These are phyloP conservation scores for Lutraria rhynchaena DNA, from an alignment of 1,140 invertebrate species.

Conservation along the genomic window DNA sequence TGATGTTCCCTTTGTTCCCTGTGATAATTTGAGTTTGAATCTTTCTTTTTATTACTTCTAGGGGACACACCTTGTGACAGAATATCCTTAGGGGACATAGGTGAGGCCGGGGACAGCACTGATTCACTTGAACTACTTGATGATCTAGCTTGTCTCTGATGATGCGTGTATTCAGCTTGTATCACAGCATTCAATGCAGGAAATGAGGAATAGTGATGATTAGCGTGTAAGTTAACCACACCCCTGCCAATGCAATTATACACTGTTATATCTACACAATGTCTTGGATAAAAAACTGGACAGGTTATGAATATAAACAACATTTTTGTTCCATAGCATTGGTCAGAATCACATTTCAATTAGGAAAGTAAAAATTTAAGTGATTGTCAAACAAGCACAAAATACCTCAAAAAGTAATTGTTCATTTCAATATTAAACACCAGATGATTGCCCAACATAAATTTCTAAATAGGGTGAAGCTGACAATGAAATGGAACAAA, in stretches of 20 bases:
- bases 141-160: conserved; percentile 47
- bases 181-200: conserved; percentile 73
- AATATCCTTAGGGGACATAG: conserved; percentile 23
- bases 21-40: neutral
- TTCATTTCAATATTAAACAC: too few species aligned
- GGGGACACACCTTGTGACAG: neutral
- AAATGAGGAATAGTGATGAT: conserved; percentile 72
- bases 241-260: conserved; percentile 73
- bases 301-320: too few species aligned
- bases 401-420: too few species aligned
- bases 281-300: conserved; percentile 14
- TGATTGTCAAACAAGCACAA: too few species aligned
- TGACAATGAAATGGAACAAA: too few species aligned
- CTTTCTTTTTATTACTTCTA: neutral
- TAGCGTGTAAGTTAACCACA: conserved; percentile 73
- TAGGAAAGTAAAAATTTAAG: too few species aligned
- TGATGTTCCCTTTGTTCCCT: conserved; percentile 16
- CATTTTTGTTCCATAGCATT: too few species aligned
- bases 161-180: conserved; percentile 60
- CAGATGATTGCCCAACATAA: too few species aligned
- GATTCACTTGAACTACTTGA: conserved; percentile 67
- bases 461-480: too few species aligned
- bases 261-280: conserved; percentile 34
- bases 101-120: conserved; percentile 38
- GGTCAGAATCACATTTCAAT: too few species aligned